phyloP scores from a whole-genome alignment of 2,797 vertebrate genomes.

The Phalanger gymnotis region DNA sequence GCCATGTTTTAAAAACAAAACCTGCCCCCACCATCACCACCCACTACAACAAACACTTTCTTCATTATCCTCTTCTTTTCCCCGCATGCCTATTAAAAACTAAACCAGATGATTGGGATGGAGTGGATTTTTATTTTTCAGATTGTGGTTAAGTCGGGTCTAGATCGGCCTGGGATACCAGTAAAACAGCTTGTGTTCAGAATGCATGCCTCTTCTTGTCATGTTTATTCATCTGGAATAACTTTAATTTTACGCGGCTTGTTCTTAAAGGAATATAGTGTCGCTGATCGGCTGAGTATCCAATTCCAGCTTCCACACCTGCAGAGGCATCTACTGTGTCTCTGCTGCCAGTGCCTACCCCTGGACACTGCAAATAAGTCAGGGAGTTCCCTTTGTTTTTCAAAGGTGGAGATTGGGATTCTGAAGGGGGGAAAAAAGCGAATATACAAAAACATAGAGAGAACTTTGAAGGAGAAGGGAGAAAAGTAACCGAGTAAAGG shows the following conservation, averaged over 20 bases:
- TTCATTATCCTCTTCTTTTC: background rate
- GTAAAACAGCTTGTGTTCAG: conserved; percentile 75
- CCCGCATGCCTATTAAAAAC: background rate
- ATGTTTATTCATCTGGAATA: conserved; percentile 71
- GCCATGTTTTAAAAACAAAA: background rate
- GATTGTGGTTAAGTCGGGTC: conserved; percentile 60
- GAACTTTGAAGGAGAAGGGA: conserved; percentile 11
- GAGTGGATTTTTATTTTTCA: conserved; percentile 44
- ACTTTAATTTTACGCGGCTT: conserved; percentile 78
- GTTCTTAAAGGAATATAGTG: conserved; percentile 64
- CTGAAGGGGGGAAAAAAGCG: conserved; percentile 3
- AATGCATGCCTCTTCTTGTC: conserved; percentile 75
- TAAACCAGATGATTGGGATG: conserved; percentile 32
- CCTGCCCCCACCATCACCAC: background rate
- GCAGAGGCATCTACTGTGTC: conserved; percentile 24
- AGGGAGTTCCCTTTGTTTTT: conserved; percentile 11
- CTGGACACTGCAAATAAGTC: conserved; percentile 26
- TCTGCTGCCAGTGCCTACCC: conserved; percentile 47
- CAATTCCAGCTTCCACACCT: conserved; percentile 56
- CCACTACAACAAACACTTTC: background rate
- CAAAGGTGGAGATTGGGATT: background rate
- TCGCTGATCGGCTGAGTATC: conserved; percentile 66
- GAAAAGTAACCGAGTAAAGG: background rate
- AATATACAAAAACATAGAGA: background rate
- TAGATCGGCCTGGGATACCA: conserved; percentile 63